Evolutionary conservation across 1,140 invertebrate species (phyloP).

Genomic region (Trichonephila clavipes): DNA sequence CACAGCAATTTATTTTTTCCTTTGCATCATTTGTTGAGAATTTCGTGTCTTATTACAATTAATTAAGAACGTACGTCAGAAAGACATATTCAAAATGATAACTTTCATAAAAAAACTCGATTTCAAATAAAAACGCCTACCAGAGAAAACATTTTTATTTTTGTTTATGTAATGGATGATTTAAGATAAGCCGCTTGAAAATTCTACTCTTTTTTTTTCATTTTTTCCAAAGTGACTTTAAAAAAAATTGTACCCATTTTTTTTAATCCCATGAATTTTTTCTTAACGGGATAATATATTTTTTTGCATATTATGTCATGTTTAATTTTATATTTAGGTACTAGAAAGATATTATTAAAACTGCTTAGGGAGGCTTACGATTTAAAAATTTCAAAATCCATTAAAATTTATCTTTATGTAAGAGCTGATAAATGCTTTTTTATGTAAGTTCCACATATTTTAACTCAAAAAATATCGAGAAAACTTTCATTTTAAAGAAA

Average conservation of each 20-base stretch:
- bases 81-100: conserved; percentile 8
- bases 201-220: no score
- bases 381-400: neutral
- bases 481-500: no score
- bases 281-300: neutral
- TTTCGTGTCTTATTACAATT: conserved; percentile 56
- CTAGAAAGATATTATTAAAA: neutral
- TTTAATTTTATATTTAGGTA: neutral
- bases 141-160: neutral
- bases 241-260: neutral
- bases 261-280: neutral
- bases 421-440: neutral
- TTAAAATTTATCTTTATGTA: neutral
- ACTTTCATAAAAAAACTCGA: neutral
- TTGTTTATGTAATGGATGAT: neutral
- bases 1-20: conserved; percentile 38
- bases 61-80: conserved; percentile 2
- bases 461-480: no score
- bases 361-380: neutral
- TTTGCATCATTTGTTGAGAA: conserved; percentile 24
- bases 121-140: conserved; percentile 14
- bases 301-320: neutral
- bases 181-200: neutral
- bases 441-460: no score
- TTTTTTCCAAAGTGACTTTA: neutral